Evolutionary conservation across 92 coral and sea anemone species (phyloP).

Genomic region (Anthopleura xanthogrammica): DNA sequence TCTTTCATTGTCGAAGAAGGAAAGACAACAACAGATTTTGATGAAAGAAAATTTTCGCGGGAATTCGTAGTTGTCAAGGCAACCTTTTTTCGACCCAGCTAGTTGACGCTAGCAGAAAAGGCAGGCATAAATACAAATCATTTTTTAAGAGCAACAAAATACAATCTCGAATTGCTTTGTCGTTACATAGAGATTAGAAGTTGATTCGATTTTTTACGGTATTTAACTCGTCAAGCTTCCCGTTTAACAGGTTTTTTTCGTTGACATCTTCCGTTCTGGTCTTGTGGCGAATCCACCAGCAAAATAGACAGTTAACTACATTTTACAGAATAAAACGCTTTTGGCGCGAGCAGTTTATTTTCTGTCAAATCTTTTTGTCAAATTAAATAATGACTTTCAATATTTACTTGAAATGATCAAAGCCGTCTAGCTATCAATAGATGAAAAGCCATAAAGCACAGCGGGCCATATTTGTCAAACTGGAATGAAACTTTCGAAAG

Average conservation of each 20-base stretch:
- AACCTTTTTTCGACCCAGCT: background rate
- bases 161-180: no score
- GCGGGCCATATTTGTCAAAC: background rate
- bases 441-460: background rate
- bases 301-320: background rate
- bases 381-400: background rate
- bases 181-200: background rate
- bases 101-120: no score
- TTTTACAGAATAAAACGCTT: background rate
- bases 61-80: background rate
- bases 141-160: no score
- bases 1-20: background rate
- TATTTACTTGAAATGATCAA: background rate
- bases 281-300: background rate
- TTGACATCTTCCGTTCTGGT: constrained; percentile 5
- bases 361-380: background rate
- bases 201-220: background rate
- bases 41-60: background rate
- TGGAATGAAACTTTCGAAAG: background rate
- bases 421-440: background rate
- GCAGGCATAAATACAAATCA: no score
- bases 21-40: background rate
- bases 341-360: background rate
- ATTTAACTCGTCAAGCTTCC: background rate
- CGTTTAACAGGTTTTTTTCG: background rate